Percentiles rank a stretch among this genome's conserved stretches.
These are phyloP conservation scores for Elgaria multicarinata DNA, from an alignment of 2,113 vertebrate genomes.

Conservation along the genomic window DNA sequence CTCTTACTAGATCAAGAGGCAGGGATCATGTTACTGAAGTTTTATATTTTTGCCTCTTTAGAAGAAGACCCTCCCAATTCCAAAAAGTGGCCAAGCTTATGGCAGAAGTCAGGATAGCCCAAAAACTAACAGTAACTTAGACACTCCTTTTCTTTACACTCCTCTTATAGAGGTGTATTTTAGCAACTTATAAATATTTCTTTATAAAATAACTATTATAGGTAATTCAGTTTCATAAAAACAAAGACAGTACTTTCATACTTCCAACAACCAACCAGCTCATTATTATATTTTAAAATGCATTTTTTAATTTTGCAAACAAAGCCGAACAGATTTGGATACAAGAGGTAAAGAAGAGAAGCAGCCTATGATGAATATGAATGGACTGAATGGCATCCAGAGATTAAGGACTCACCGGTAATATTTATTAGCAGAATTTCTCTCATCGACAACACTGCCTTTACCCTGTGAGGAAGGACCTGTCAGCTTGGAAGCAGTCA, in stretches of 20 bases:
- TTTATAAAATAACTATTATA: background rate
- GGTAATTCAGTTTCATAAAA: background rate
- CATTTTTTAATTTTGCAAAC: background rate
- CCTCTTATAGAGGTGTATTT: background rate
- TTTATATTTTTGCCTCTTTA: background rate
- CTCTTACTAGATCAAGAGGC: too few species aligned
- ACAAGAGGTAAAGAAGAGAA: background rate
- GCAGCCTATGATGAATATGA: background rate
- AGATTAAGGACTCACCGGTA: conserved; percentile 77
- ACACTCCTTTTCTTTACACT: too few species aligned
- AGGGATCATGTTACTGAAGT: too few species aligned
- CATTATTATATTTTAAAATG: background rate
- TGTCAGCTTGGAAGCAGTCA: conserved; percentile 80
- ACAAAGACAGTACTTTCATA: background rate
- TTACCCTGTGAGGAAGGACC: conserved; percentile 82
- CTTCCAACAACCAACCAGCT: background rate
- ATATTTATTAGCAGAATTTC: conserved; percentile 84
- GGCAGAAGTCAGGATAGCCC: background rate
- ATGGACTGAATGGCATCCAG: conserved; percentile 16
- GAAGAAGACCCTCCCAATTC: background rate
- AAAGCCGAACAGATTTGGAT: background rate
- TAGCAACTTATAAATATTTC: background rate
- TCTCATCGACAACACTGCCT: conserved; percentile 82
- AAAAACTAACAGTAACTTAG: background rate
- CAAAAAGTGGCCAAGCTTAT: background rate